A percentile compares a stretch with the other conserved stretches of the same genome.
Evolutionary conservation across 2,888 invertebrate genomes (phyloP).

Genomic region (Oligia strigilis): DNA sequence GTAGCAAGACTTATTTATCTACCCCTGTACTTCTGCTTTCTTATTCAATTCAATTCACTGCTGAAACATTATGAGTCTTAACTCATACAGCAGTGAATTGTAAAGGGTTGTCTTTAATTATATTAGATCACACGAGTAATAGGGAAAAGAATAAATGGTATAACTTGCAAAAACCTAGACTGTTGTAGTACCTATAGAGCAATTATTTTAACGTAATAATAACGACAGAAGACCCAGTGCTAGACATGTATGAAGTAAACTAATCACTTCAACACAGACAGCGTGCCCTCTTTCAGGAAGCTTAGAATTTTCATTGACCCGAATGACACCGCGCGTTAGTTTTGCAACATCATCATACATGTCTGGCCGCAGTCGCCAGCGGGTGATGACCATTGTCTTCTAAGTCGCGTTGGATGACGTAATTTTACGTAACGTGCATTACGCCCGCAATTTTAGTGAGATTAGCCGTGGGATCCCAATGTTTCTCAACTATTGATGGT

Average conservation of each 20-base stretch:
- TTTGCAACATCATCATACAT: constrained; percentile 69
- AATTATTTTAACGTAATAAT: constrained; percentile 14
- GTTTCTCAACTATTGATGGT: constrained; percentile 78
- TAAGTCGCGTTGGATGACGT: constrained; percentile 73
- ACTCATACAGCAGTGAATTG: background rate
- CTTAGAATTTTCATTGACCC: constrained; percentile 54
- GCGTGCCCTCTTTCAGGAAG: constrained; percentile 47
- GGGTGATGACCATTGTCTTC: constrained; percentile 70
- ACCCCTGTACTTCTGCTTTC: background rate
- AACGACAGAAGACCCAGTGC: background rate
- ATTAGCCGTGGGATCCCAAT: constrained; percentile 81
- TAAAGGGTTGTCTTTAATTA: background rate
- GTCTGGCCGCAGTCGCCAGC: constrained; percentile 56
- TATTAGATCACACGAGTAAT: background rate
- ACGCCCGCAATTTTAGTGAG: constrained; percentile 75
- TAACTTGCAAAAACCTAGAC: background rate
- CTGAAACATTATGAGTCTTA: background rate
- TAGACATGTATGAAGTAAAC: constrained; percentile 30
- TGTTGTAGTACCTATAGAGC: background rate
- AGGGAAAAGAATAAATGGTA: background rate
- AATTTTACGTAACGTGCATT: constrained; percentile 79
- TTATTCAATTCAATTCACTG: background rate
- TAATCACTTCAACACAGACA: constrained; percentile 34
- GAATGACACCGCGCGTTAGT: constrained; percentile 64
- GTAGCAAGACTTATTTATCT: background rate